Conservation (phyloP, 2,113 vertebrate genomes). For the Xyrauchen texanus region DNA sequence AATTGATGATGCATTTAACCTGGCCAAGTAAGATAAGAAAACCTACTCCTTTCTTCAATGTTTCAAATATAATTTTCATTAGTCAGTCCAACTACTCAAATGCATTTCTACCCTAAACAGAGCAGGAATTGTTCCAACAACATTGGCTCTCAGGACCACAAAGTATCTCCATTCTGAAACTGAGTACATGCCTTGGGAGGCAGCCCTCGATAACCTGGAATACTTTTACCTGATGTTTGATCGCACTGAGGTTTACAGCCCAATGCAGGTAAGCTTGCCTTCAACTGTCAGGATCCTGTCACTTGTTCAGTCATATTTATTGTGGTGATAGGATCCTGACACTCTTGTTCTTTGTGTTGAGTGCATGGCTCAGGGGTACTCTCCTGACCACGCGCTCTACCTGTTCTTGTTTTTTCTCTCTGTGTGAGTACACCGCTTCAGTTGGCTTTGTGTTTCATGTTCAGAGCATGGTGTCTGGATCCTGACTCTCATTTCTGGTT, state of each 20-base stretch:
- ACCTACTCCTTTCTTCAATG: not conserved
- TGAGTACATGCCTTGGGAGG: conserved; percentile 87
- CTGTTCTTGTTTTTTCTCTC: too few relatives aligned
- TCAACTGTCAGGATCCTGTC: too few relatives aligned
- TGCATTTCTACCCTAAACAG: conserved; percentile 62
- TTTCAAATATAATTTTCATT: not conserved
- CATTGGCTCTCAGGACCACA: conserved; percentile 82
- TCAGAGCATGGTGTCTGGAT: too few relatives aligned
- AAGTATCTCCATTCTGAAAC: conserved; percentile 76
- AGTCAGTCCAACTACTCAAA: not conserved
- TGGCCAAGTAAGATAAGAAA: conserved; percentile 82
- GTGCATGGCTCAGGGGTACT: too few relatives aligned
- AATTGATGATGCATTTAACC: conserved; percentile 85
- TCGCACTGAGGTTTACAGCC: conserved; percentile 81
- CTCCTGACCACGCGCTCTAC: too few relatives aligned
- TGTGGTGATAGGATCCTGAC: too few relatives aligned
- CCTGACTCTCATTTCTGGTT: too few relatives aligned
- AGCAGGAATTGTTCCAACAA: conserved; percentile 69
- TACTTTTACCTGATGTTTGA: conserved; percentile 91
- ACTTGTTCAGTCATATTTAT: too few relatives aligned
- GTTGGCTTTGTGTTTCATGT: too few relatives aligned
- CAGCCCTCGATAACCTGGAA: conserved; percentile 77
- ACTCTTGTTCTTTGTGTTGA: too few relatives aligned
- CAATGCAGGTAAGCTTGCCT: conserved; percentile 77
- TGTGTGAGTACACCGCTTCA: too few relatives aligned